phyloP scores from a whole-genome alignment of 2,888 invertebrate species.

The Melanargia galathea region DNA sequence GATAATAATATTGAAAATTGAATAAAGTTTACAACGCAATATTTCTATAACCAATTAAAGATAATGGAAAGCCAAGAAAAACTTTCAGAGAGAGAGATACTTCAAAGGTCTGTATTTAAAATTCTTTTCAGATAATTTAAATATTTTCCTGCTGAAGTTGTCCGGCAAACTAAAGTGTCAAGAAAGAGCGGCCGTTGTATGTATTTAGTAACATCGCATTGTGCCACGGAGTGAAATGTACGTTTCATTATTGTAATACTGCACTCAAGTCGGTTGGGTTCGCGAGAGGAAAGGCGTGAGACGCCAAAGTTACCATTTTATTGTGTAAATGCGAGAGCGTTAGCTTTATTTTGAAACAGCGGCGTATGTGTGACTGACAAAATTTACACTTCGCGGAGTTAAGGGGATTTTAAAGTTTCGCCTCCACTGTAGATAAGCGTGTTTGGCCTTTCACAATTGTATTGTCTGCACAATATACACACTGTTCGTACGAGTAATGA shows the following conservation, averaged over 20 bases:
- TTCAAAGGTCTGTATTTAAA: constrained; percentile 33
- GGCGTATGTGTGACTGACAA: constrained; percentile 27
- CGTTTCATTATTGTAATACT: constrained; percentile 51
- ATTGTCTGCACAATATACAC: constrained; percentile 12
- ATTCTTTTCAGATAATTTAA: constrained; percentile 38
- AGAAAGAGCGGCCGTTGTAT: constrained; percentile 45
- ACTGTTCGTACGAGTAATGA: constrained; percentile 11
- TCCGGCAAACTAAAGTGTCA: constrained; percentile 36
- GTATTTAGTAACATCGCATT: constrained; percentile 45
- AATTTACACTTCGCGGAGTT: constrained; percentile 31
- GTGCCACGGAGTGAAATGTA: constrained; percentile 47
- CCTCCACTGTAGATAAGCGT: constrained; percentile 18
- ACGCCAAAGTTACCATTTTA: constrained; percentile 46
- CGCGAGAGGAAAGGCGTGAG: constrained; percentile 39
- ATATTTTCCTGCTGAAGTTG: constrained; percentile 40
- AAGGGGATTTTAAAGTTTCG: constrained; percentile 27
- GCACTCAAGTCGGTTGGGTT: constrained; percentile 47
- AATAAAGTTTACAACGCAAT: too few relatives aligned
- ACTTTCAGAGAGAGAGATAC: constrained; percentile 26
- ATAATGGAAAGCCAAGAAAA: constrained; percentile 27
- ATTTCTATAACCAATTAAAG: constrained; percentile 25
- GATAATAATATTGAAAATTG: too few relatives aligned
- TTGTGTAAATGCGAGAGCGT: constrained; percentile 40
- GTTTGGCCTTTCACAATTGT: constrained; percentile 20
- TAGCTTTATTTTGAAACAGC: constrained; percentile 38